A percentile compares a stretch with the other conserved stretches of the same genome.
Evolutionary conservation across 2,797 vertebrate genomes (phyloP).

Genomic region (Anableps anableps): DNA sequence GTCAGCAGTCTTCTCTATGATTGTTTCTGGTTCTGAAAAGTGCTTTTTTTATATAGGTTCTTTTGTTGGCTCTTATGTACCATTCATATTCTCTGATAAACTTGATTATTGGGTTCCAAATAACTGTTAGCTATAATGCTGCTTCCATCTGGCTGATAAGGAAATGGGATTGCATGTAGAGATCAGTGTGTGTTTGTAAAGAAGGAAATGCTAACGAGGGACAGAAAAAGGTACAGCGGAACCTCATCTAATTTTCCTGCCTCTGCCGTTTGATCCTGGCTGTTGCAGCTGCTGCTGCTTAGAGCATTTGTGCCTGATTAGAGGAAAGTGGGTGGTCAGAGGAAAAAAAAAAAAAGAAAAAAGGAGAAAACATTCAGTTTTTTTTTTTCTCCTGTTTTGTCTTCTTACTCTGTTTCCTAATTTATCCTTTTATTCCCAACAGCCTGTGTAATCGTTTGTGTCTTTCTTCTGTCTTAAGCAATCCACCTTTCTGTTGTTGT

Average conservation of each 20-base stretch:
- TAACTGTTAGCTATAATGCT: background rate
- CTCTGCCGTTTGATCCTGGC: conserved; percentile 80
- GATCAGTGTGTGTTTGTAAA: conserved; percentile 30
- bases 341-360: conserved; percentile 43
- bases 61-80: too few species aligned
- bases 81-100: background rate
- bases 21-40: background rate
- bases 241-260: conserved; percentile 80
- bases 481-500: background rate
- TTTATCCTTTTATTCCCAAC: conserved; percentile 15
- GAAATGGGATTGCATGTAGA: conserved; percentile 6
- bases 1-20: background rate
- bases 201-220: conserved; percentile 44
- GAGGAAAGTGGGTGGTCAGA: conserved; percentile 81
- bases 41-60: background rate
- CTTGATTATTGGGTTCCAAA: background rate
- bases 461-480: conserved; percentile 7
- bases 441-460: conserved; percentile 2
- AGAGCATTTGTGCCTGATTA: conserved; percentile 87
- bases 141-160: background rate
- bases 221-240: conserved; percentile 74
- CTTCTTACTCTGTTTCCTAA: conserved; percentile 23
- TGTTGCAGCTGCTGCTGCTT: conserved; percentile 85
- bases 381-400: conserved; percentile 33
- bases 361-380: conserved; percentile 29